phyloP scores from a whole-genome alignment of 2,888 invertebrate genomes.

The Bruchidius siliquastri region DNA sequence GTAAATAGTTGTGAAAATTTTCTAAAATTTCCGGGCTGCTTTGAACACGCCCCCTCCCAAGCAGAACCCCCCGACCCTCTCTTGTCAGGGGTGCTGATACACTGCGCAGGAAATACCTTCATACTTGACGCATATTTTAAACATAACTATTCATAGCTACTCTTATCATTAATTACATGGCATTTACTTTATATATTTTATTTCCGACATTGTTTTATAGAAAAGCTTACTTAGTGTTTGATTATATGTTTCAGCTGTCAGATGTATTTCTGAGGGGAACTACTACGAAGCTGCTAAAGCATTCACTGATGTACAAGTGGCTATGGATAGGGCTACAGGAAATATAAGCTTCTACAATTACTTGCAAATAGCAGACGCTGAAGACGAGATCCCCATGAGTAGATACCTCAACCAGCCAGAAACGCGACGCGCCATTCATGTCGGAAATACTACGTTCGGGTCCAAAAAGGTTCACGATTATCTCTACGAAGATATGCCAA shows the following conservation, averaged over 20 bases:
- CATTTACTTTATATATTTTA: too few relatives aligned
- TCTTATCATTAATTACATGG: too few relatives aligned
- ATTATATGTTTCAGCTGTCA: neutral
- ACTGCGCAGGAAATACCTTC: too few relatives aligned
- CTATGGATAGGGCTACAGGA: neutral
- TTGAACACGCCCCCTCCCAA: too few relatives aligned
- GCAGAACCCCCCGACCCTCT: too few relatives aligned
- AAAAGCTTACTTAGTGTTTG: too few relatives aligned
- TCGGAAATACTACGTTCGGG: constrained; percentile 1
- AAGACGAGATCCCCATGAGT: neutral
- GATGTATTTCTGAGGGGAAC: neutral
- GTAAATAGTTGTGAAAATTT: too few relatives aligned
- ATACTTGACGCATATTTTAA: too few relatives aligned
- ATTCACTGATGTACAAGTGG: neutral
- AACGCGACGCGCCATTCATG: constrained; percentile 2
- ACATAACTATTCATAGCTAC: too few relatives aligned
- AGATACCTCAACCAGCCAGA: neutral
- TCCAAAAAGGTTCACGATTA: neutral
- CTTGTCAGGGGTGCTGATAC: too few relatives aligned
- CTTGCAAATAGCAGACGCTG: neutral
- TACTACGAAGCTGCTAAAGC: neutral
- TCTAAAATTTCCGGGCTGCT: too few relatives aligned
- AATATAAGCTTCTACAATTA: neutral
- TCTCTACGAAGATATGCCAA: constrained; percentile 2
- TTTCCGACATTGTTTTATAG: too few relatives aligned